Evolutionary conservation across 2,113 vertebrate species (phyloP).

Genomic region (Poicephalus meyeri): DNA sequence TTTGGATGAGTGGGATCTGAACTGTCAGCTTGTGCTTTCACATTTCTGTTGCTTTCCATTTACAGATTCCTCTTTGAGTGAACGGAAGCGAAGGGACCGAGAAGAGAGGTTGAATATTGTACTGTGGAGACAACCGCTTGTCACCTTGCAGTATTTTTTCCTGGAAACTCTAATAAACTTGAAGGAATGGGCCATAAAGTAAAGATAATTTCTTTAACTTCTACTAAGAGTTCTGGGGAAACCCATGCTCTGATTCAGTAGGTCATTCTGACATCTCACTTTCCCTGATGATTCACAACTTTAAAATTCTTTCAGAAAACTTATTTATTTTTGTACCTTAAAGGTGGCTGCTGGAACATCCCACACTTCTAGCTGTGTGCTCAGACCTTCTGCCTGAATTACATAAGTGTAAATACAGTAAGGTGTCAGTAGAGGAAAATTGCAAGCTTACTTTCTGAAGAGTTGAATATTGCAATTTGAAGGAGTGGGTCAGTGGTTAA

Average conservation of each 20-base stretch:
- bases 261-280: slow-evolving; percentile 32
- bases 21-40: not conserved
- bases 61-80: slow-evolving; percentile 81
- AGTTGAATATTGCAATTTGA: not conserved
- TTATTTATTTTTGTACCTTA: not conserved
- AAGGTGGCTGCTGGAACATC: not conserved
- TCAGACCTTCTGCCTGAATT: not conserved
- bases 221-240: slow-evolving; percentile 48
- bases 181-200: slow-evolving; percentile 95
- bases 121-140: slow-evolving; percentile 88
- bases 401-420: not conserved
- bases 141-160: slow-evolving; percentile 93
- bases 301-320: not conserved
- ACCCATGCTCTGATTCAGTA: slow-evolving; percentile 60
- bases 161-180: slow-evolving; percentile 89
- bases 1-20: not conserved
- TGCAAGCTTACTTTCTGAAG: not conserved
- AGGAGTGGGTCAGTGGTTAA: not conserved
- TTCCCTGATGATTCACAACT: slow-evolving; percentile 13
- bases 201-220: slow-evolving; percentile 74
- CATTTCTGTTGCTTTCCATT: not conserved
- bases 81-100: slow-evolving; percentile 84
- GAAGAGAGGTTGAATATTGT: slow-evolving; percentile 91
- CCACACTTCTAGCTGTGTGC: not conserved
- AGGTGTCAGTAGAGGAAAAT: not conserved